Base-by-base conservation (phyloP, 1,140 invertebrate genomes). In the Ptiloglossa arizonensis region DNA sequence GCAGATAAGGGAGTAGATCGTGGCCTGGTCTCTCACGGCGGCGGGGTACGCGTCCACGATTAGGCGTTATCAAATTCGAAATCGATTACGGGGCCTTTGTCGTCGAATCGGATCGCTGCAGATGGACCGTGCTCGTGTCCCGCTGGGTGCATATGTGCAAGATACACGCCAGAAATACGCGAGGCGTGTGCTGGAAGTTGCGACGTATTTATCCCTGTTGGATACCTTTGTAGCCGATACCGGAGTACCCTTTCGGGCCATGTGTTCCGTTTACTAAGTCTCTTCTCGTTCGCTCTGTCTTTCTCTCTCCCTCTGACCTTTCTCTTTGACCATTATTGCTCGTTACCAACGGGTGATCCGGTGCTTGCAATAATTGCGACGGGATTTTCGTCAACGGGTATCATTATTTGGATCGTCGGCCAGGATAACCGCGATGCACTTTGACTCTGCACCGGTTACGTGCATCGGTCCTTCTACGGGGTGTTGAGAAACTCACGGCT, bases 171-270 rank as follows among this genome's bases (percentile, higher is more conserved):
- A 69, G 78, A 73, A 83, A 66, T 59, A 66, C 72, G 81, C 79
- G 73, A 85, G 85, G 85, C 85, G 87, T 86, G 78, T 46, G 67
- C 69, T 83, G 57, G 29, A 82, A 89, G 86, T 90, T 90, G 85
- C 86, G 72, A 90, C 79, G 89, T 90, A 92, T 92, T 93, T 92
- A 93, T 92, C 92, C 89, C 92, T 89, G 91, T 89, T 91, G 92
- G 92, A 93, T 92, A 90, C 90, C 89, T 92, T 93, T 93, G 91
- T 91, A 87, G 79, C 79, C 64, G 64, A 83, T 84, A 80, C 71
- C 48, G 32, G 77, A 88, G 87, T 89, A 91, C 91, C 88, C 91
- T 89, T 88, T 90, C 82, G 85, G 73, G 88, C 91, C 91, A 92
- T 92, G 91, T 92, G 92, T 90, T 87, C 83, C 82, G 69, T 74